Evolutionary conservation across 2,888 invertebrate species (phyloP).

Genomic region (Diaperis boleti): DNA sequence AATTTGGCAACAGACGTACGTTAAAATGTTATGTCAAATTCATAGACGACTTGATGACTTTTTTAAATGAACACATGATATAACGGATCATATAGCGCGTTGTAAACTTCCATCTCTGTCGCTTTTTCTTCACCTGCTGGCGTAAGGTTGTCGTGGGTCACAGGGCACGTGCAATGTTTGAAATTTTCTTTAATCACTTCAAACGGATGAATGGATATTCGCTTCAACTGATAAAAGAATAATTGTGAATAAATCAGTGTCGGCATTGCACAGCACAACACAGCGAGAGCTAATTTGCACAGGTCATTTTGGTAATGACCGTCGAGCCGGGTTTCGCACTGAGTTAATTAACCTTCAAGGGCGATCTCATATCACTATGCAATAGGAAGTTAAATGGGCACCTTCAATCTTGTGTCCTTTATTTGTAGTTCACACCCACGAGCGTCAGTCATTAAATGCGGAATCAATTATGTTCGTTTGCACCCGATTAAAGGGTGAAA

Average conservation of each 20-base stretch:
- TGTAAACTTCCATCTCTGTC: neutral
- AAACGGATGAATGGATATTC: neutral
- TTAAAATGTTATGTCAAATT: too few species aligned
- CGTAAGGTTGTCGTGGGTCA: slow-evolving; percentile 9
- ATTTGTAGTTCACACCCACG: slow-evolving; percentile 32
- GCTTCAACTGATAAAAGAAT: slow-evolving; percentile 39
- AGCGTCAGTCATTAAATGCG: slow-evolving; percentile 26
- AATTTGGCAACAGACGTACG: too few species aligned
- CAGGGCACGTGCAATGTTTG: slow-evolving; percentile 1
- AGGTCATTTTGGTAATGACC: slow-evolving; percentile 60
- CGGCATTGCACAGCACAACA: slow-evolving; percentile 44
- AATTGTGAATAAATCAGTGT: slow-evolving; percentile 58
- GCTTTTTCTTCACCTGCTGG: slow-evolving; percentile 5
- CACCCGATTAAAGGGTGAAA: slow-evolving; percentile 23
- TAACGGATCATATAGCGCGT: neutral
- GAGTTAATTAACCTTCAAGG: slow-evolving; percentile 57
- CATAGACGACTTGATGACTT: too few species aligned
- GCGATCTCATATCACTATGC: slow-evolving; percentile 37
- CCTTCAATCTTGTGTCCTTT: slow-evolving; percentile 12
- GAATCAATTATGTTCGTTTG: slow-evolving; percentile 24
- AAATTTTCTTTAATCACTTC: slow-evolving; percentile 12
- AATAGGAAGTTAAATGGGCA: slow-evolving; percentile 29
- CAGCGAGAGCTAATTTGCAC: slow-evolving; percentile 55
- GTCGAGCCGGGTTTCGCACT: slow-evolving; percentile 51
- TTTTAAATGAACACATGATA: too few species aligned